Evolutionary conservation across 2,797 vertebrate genomes (phyloP), one percentile per base, ranked within the genome.

Genomic region (Delichon dasypus): DNA sequence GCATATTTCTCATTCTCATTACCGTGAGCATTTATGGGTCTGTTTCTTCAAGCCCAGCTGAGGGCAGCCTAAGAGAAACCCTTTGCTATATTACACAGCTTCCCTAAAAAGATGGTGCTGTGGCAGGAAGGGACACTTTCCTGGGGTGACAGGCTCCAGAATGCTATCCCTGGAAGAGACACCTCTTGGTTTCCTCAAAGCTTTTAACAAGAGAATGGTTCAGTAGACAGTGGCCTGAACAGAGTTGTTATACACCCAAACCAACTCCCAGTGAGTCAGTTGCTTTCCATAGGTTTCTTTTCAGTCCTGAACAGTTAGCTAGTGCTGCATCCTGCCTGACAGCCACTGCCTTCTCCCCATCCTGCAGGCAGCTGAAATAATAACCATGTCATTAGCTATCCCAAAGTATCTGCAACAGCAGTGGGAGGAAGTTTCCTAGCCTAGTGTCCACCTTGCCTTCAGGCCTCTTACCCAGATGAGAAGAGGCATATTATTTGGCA

Each of bases 401-500:
- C 93, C 68, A 75, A 78, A 85, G 55, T 53, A 78, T 67, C 83
- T 84, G 55, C 76, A 60, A 7, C 3, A 16, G 50, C 45, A 94
- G 62, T 61, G 72, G 80, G 62, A 92, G 30, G 80, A 86, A 76
- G 44, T n/a, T 88, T 93, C 72, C 71, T n/a, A 65, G 60, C 11
- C 54, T 74, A 45, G 34, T 17, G 50, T 80, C 88, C 86, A 85
- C 95, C 94, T 94, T 94, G n/a, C 89, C 95, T 92, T 30, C 27
- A 90, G 95, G 95, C 84, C 34, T 85, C 62, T 81, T 67, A 83
- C 48, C 29, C 44, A 89, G 83, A 74, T 67, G 77, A 84, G 51
- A 82, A 25, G 54, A 92, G 12, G 27, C 13, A 61, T 68, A 29
- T 86, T 85, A 81, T 79, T 88, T 82, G 60, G 66, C 55, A 91